Evolutionary conservation across 2,888 invertebrate genomes (phyloP), one percentile per base, ranked within the genome.

Genomic region (Hydroisotoma schaefferi): DNA sequence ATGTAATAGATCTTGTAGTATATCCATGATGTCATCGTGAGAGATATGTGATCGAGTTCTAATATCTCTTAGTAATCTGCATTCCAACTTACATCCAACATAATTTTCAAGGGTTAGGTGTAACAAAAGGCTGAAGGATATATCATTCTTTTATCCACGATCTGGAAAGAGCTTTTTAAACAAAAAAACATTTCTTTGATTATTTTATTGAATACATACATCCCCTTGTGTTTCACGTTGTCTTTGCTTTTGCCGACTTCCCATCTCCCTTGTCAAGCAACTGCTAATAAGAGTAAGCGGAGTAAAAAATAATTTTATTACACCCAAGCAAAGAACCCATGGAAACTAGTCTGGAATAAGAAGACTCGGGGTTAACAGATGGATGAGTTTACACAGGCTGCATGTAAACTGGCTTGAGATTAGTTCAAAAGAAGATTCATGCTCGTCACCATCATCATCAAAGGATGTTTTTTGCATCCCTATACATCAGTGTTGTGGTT

Each of bases 11-110:
- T 40, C 40, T 40, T 40, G 40, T n/a, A 40, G 40, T 20, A 15
- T 15, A 40, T 57, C 46, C 57, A 51, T 62, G 60, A 59, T 65
- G 69, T 64, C 65, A 67, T 69, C 61, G 63, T 67, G 67, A 65
- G 59, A 62, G 61, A n/a, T n/a, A 69, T 69, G 69, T 55, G 68
- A 70, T 68, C 65, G 63, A 68, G 62, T 65, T 67, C 29, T 66
- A 68, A 25, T 10, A n/a, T 68, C 67, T 70, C 29, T 29, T 27
- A 63, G 65, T 68, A 67, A 70, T 70, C 68, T 68, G 67, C 70
- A 70, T 70, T 70, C 70, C 66, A 27, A 46, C 46, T 15, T n/a
- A 10, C 18, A 10, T 15, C 20, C 18, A 6, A 23, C 46, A 46
- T 22, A 20, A 46, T 12, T 15, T 51, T 22, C 28, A 20, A 12